Conservation (phyloP, 2,113 vertebrate species). For the Cyrtonyx montezumae region DNA sequence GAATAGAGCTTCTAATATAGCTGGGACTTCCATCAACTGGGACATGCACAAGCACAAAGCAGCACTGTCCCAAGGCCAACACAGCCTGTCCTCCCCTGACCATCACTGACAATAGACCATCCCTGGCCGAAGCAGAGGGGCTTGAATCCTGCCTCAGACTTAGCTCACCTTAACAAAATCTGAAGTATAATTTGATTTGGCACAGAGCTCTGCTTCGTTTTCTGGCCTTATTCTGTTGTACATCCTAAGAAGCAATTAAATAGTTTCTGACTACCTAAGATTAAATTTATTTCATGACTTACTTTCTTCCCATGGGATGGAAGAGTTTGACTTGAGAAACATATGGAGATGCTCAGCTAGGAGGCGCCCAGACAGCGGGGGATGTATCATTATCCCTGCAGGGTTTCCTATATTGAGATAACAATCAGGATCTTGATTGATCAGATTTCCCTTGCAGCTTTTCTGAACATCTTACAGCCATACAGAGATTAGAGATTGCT, state of each 20-base stretch:
- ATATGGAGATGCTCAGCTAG: not conserved
- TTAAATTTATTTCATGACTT: not conserved
- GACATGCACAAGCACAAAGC: not conserved
- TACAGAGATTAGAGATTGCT: not conserved
- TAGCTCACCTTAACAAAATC: not conserved
- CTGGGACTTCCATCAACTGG: not conserved
- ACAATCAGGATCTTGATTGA: not conserved
- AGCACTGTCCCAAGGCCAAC: not conserved
- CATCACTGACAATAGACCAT: fast-evolving
- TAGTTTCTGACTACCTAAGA: not conserved
- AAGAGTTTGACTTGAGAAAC: not conserved
- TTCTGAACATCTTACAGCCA: not conserved
- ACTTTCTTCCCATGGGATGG: not conserved
- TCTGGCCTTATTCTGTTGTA: not conserved
- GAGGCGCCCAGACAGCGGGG: not conserved
- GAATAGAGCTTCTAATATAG: not conserved
- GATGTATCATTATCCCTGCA: not conserved
- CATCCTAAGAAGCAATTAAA: not conserved
- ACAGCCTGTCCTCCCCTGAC: not conserved
- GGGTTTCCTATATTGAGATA: not conserved
- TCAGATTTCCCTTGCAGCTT: not conserved
- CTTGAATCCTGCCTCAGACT: not conserved
- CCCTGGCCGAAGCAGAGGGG: not conserved
- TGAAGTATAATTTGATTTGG: not conserved
- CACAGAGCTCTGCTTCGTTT: not conserved